Conservation (phyloP, 2,797 vertebrate species). For the Sebastes kiyomatsui region DNA sequence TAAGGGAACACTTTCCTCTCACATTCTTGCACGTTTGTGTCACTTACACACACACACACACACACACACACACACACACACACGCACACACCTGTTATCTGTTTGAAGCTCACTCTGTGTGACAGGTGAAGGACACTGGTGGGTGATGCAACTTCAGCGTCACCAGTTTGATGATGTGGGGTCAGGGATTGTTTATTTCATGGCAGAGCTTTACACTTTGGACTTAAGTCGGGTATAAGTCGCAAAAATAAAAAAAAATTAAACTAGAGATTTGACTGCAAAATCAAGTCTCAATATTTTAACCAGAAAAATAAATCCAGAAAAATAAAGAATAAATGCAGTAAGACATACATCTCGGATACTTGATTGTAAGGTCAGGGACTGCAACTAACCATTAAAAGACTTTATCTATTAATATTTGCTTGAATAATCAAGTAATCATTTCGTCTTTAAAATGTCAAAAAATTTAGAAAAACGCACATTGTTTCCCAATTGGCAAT, state of each 20-base stretch:
- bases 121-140: conserved; percentile 34
- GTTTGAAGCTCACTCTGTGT: neutral
- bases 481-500: neutral
- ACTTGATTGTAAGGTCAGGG: neutral
- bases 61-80: neutral
- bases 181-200: neutral
- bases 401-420: neutral
- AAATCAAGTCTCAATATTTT: neutral
- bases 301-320: neutral
- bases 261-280: neutral
- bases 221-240: neutral
- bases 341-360: neutral
- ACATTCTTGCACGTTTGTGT: conserved; percentile 37
- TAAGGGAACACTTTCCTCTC: conserved; percentile 45
- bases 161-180: neutral
- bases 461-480: neutral
- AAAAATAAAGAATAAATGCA: neutral
- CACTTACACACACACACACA: neutral
- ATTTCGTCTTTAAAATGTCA: neutral
- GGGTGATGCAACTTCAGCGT: neutral
- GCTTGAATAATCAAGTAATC: neutral
- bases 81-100: conserved; percentile 5
- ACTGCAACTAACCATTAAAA: neutral
- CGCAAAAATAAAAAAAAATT: neutral
- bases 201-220: neutral